Evolutionary conservation across 1,140 invertebrate species (phyloP).

Genomic region (Cyrtorhinus lividipennis): DNA sequence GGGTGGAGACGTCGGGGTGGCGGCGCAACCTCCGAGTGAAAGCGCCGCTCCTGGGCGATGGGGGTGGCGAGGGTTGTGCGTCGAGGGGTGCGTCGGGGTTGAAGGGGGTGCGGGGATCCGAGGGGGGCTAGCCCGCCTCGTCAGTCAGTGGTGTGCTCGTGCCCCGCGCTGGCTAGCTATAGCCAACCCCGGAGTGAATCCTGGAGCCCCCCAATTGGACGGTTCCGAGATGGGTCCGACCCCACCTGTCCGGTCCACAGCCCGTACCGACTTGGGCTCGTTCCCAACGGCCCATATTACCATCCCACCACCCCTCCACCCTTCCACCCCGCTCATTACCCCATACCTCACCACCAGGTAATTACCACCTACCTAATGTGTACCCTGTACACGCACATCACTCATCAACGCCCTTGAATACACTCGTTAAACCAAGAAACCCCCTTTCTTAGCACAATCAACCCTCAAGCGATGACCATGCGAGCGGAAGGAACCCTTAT

Average conservation of each 20-base stretch:
- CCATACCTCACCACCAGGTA: constrained; percentile 10
- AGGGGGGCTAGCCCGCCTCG: not conserved
- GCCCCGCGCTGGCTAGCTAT: not conserved
- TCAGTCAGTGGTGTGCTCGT: not conserved
- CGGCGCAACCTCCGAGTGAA: no score
- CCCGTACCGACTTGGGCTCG: constrained; percentile 10
- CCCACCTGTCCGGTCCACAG: constrained; percentile 17
- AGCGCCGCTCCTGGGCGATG: no score
- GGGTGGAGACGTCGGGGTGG: no score
- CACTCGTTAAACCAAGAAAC: no score
- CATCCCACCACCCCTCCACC: constrained; percentile 12
- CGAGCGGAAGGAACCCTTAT: not conserved
- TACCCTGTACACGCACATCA: no score
- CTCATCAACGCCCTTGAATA: not conserved
- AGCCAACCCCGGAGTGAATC: constrained; percentile 2
- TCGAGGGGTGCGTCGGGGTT: no score
- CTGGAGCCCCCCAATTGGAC: constrained; percentile 14
- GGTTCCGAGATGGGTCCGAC: constrained; percentile 18
- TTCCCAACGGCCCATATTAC: constrained; percentile 13
- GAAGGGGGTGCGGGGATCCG: not conserved
- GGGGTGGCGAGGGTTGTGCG: no score
- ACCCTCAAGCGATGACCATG: no score
- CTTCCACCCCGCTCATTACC: constrained; percentile 13
- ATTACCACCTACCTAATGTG: not conserved
- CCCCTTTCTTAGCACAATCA: no score